These are phyloP conservation scores for Eulemur rubriventer DNA, from an alignment of 2,797 vertebrate species.

Conservation along the genomic window DNA sequence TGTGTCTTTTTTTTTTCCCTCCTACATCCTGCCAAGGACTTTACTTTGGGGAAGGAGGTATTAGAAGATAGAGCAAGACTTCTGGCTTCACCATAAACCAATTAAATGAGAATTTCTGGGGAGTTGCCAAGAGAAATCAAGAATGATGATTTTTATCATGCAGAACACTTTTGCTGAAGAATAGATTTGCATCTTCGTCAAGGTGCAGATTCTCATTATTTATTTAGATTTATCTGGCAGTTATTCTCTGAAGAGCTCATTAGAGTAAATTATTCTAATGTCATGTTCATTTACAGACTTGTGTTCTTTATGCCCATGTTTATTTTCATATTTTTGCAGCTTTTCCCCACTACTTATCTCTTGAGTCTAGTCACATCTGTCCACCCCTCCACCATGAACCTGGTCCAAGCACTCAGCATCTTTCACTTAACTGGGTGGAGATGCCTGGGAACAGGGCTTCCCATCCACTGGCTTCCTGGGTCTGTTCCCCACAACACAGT, in stretches of 20 bases:
- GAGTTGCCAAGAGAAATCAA: constrained; percentile 49
- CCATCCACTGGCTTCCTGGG: neutral
- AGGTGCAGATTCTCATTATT: constrained; percentile 53
- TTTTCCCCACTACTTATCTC: neutral
- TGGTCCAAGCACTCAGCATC: neutral
- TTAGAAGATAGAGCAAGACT: neutral
- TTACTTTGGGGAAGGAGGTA: neutral
- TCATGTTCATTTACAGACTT: constrained; percentile 36
- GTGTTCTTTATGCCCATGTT: neutral
- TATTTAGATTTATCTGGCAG: constrained; percentile 66
- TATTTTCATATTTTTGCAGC: constrained; percentile 21
- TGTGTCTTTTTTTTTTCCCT: neutral
- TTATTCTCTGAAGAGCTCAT: constrained; percentile 70
- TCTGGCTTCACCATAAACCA: constrained; percentile 8
- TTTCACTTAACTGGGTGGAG: neutral
- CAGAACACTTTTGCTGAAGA: neutral
- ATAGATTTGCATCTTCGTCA: constrained; percentile 34
- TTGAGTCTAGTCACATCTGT: neutral
- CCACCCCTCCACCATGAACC: too few species aligned
- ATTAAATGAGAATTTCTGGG: constrained; percentile 42
- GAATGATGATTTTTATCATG: constrained; percentile 33
- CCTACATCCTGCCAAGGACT: neutral
- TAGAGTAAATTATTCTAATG: constrained; percentile 62
- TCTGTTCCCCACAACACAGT: neutral
- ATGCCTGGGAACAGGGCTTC: neutral